phyloP scores from a whole-genome alignment of 2,797 vertebrate genomes.

The Cichlasoma orientale region DNA sequence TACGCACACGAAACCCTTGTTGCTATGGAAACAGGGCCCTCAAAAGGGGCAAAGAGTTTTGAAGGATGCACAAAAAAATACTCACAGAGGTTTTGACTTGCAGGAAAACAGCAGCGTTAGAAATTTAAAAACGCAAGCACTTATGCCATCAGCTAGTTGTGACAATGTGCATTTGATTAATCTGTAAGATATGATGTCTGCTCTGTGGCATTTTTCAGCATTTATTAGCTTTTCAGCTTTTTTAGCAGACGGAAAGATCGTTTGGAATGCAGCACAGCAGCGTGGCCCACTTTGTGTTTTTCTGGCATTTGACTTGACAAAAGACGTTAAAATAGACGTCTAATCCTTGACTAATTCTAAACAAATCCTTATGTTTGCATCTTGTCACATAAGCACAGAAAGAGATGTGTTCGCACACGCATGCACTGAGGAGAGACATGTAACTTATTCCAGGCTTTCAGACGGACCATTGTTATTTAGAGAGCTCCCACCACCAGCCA shows the following conservation, averaged over 20 bases:
- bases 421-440: constrained; percentile 9
- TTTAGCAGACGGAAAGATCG: neutral
- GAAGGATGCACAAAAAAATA: constrained; percentile 63
- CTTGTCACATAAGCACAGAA: constrained; percentile 44
- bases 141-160: constrained; percentile 41
- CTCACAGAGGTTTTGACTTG: constrained; percentile 43
- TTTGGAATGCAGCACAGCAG: constrained; percentile 41
- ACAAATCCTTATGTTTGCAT: constrained; percentile 65
- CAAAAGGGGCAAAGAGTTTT: constrained; percentile 66
- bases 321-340: constrained; percentile 68
- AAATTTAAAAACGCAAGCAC: constrained; percentile 40
- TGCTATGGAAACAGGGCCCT: constrained; percentile 76
- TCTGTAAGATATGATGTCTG: neutral
- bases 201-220: neutral
- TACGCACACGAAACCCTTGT: constrained; percentile 41
- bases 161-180: constrained; percentile 44
- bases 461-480: constrained; percentile 64
- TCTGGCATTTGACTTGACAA: constrained; percentile 49
- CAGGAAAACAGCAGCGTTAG: constrained; percentile 38
- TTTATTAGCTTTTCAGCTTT: constrained; percentile 1
- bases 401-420: constrained; percentile 20
- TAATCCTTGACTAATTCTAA: constrained; percentile 70
- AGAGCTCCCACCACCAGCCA: constrained; percentile 50
- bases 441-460: constrained; percentile 57
- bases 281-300: constrained; percentile 49